A percentile compares a stretch with the other conserved stretches of the same genome.
These are phyloP conservation scores for Vannuccia rotundouncinata DNA, from an alignment of 2,888 invertebrate species.

Conservation along the genomic window DNA sequence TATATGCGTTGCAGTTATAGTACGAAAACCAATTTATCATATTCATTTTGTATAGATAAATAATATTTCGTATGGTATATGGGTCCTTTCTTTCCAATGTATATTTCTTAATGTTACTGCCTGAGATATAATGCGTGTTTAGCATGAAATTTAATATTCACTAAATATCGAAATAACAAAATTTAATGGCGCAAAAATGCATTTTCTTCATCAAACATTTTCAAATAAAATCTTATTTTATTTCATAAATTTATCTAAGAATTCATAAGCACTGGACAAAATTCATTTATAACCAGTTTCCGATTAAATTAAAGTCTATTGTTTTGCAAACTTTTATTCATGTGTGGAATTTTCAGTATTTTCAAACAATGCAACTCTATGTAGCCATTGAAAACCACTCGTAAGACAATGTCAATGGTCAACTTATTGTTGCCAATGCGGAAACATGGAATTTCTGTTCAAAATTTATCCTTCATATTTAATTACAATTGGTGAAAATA, in stretches of 20 bases:
- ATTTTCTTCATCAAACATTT: too few relatives aligned
- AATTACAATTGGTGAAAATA: not conserved
- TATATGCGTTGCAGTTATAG: not conserved
- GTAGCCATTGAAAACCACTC: not conserved
- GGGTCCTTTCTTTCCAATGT: not conserved
- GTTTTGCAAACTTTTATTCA: not conserved
- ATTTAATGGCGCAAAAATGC: too few relatives aligned
- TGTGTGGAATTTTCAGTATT: not conserved
- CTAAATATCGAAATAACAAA: too few relatives aligned
- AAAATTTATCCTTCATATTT: not conserved
- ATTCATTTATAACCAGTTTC: not conserved
- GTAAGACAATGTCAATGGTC: not conserved
- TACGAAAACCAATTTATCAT: not conserved
- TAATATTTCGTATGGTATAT: not conserved
- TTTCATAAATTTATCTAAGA: too few relatives aligned
- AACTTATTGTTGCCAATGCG: not conserved
- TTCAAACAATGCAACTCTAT: not conserved
- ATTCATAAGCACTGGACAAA: too few relatives aligned
- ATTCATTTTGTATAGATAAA: not conserved
- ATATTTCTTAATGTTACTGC: not conserved
- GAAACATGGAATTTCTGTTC: not conserved
- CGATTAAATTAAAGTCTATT: not conserved
- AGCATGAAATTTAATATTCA: too few relatives aligned
- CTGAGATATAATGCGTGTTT: too few relatives aligned
- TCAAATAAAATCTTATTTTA: too few relatives aligned